Evolutionary conservation across 2,797 vertebrate species (phyloP), one percentile per base, ranked within the genome.

Genomic region (Gallinago solitaria): DNA sequence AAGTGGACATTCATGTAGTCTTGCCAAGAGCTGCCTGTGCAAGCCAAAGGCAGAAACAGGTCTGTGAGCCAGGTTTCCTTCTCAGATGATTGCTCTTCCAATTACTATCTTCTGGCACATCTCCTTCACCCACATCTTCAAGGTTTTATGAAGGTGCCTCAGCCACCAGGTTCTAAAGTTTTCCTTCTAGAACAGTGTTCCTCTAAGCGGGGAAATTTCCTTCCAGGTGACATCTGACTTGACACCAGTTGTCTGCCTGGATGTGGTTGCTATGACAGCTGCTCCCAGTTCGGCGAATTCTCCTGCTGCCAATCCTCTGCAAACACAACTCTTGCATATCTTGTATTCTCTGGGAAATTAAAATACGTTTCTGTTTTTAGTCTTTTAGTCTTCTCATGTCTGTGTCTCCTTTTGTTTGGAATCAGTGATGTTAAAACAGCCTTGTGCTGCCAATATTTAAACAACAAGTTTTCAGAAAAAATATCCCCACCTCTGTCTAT

Each of bases 381-480:
- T 67, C 28, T 83, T 95, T 63, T 73, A 94, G 82, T 93, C 30
- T 82, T 88, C 59, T 91, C n/a, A 28, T 61, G 16, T 33, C 67
- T 93, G 35, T 56, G 53, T 64, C 39, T 95, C 43, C 51, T 93
- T 91, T 94, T 93, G 61, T 95, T 95, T 95, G 68, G 71, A 93
- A 94, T 71, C 71, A 65, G 33, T 69, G 57, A 67, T 39, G 23
- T 82, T 95, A 91, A 86, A 96, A 57, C n/a, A 79, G 35, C 51
- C 30, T 41, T 80, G 41, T 59, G 35, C 60, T 94, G 88, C 71
- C 70, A 80, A 75, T 89, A 92, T 92, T 87, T 87, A 57, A 93
- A 90, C 60, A 85, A 71, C 68, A 88, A 71, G 23, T 74, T 95
- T 83, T 88, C 51, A 84, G 59, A 74, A 95, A 75, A 95, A 87